phyloP scores from a whole-genome alignment of 2,797 vertebrate genomes.

The Gallinago nigripennis region DNA sequence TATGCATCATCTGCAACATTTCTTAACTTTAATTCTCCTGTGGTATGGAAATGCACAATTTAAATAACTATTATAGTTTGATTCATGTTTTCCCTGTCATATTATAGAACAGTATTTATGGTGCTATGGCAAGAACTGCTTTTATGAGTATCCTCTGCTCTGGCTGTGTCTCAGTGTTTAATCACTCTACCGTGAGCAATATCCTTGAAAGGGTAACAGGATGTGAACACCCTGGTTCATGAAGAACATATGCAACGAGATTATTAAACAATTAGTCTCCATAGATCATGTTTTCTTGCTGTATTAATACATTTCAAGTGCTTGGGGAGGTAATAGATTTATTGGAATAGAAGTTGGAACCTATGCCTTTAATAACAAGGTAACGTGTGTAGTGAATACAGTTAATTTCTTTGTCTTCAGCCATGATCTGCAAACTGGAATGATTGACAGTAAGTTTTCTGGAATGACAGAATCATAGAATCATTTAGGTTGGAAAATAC shows the following conservation, averaged over 20 bases:
- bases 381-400: background rate
- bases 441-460: background rate
- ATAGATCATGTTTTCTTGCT: background rate
- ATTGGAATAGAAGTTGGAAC: background rate
- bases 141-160: background rate
- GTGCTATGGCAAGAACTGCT: background rate
- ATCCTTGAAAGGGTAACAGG: background rate
- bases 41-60: background rate
- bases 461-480: background rate
- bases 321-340: background rate
- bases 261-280: conserved; percentile 29
- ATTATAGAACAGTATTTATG: background rate
- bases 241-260: conserved; percentile 7
- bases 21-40: background rate
- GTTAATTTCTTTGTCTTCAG: background rate
- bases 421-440: background rate
- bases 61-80: background rate
- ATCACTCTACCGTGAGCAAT: conserved; percentile 4
- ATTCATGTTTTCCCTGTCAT: background rate
- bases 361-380: background rate
- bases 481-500: background rate
- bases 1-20: background rate
- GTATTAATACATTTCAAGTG: background rate
- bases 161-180: background rate
- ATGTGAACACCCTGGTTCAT: background rate